These are phyloP conservation scores for Acrobasis suavella DNA, from an alignment of 2,888 invertebrate species.

Conservation along the genomic window DNA sequence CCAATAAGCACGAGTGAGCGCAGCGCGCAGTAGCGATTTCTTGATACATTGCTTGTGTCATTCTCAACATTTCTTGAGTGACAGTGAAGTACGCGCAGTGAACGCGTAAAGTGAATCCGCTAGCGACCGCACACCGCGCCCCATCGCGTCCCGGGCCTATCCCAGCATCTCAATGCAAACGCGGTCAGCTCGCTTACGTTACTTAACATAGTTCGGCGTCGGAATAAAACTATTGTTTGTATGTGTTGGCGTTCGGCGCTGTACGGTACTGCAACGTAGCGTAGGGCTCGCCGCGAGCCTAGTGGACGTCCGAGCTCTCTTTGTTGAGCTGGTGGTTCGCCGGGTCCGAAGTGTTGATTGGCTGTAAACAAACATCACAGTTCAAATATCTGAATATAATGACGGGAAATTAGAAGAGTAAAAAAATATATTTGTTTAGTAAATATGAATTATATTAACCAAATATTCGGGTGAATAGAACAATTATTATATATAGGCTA, in stretches of 20 bases:
- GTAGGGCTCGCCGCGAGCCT: slow-evolving; percentile 56
- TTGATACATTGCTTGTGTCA: too few relatives aligned
- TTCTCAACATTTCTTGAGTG: too few relatives aligned
- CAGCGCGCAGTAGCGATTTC: too few relatives aligned
- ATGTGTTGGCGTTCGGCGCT: slow-evolving; percentile 44
- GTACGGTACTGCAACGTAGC: slow-evolving; percentile 69
- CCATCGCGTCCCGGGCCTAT: background rate
- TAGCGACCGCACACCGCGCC: too few relatives aligned
- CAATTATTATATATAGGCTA: too few relatives aligned
- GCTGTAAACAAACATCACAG: slow-evolving; percentile 77
- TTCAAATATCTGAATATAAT: background rate
- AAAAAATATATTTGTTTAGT: too few relatives aligned
- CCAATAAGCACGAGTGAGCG: too few relatives aligned
- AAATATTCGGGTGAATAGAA: too few relatives aligned
- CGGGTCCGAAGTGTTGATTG: slow-evolving; percentile 91
- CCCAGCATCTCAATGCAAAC: slow-evolving; percentile 57
- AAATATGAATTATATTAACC: too few relatives aligned
- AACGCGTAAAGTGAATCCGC: too few relatives aligned
- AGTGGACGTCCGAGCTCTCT: slow-evolving; percentile 93
- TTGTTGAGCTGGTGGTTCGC: slow-evolving; percentile 92
- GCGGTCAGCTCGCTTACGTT: slow-evolving; percentile 61
- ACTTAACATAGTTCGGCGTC: slow-evolving; percentile 66
- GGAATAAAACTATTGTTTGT: slow-evolving; percentile 75
- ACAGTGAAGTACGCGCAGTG: too few relatives aligned
- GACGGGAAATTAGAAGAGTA: too few relatives aligned